These are phyloP conservation scores for Eutrigla gurnardus DNA, from an alignment of 2,797 vertebrate genomes.

Conservation along the genomic window DNA sequence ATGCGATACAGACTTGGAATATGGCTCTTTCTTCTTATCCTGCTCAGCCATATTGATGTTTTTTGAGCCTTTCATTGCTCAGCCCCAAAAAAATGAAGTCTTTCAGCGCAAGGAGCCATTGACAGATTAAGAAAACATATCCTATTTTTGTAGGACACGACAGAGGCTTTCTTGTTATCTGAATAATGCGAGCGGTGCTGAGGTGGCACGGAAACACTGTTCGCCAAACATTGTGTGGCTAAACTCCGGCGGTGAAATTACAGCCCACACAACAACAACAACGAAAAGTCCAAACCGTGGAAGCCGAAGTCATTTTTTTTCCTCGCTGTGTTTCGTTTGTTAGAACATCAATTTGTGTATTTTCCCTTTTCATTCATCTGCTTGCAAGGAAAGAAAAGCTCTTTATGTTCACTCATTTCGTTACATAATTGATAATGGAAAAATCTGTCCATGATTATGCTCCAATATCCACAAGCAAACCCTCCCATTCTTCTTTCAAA, in stretches of 20 bases:
- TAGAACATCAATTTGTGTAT: slow-evolving; percentile 24
- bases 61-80: slow-evolving; percentile 81
- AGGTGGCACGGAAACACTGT: slow-evolving; percentile 68
- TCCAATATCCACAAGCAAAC: slow-evolving; percentile 15
- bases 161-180: slow-evolving; percentile 77
- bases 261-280: slow-evolving; percentile 37
- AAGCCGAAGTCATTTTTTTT: slow-evolving; percentile 48
- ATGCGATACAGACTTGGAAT: slow-evolving; percentile 75
- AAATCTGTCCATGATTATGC: slow-evolving; percentile 29
- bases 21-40: slow-evolving; percentile 83
- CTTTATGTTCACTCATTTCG: slow-evolving; percentile 38
- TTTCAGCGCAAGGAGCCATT: slow-evolving; percentile 73
- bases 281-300: slow-evolving; percentile 41
- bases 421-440: slow-evolving; percentile 37
- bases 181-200: slow-evolving; percentile 78
- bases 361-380: slow-evolving; percentile 21
- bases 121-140: slow-evolving; percentile 83
- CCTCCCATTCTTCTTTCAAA: slow-evolving; percentile 11
- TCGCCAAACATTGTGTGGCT: slow-evolving; percentile 68
- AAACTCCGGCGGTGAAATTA: slow-evolving; percentile 68
- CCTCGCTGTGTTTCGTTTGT: neutral
- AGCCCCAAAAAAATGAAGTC: slow-evolving; percentile 80
- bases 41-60: slow-evolving; percentile 82
- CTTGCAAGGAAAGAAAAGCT: slow-evolving; percentile 5
- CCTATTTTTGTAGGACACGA: slow-evolving; percentile 77